Evolutionary conservation across 2,888 invertebrate genomes (phyloP).

Genomic region (Callinectes sapidus): DNA sequence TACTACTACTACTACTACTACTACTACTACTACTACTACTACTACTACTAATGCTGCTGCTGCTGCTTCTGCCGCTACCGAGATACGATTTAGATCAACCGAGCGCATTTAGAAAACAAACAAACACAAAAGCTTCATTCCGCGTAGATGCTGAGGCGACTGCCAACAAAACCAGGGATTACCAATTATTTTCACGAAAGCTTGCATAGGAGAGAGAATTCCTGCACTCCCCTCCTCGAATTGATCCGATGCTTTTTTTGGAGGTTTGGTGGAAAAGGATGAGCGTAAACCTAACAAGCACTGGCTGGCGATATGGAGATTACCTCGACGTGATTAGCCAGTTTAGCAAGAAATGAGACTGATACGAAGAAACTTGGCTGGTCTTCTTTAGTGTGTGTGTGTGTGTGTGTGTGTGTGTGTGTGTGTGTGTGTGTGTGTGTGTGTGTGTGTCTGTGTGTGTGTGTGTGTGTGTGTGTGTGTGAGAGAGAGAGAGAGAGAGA

Average conservation of each 20-base stretch:
- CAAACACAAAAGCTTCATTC: neutral
- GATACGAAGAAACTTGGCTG: neutral
- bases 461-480: too few species aligned
- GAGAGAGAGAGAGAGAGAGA: too few species aligned
- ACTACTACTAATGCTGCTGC: neutral
- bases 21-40: constrained; percentile 25
- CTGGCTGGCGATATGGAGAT: neutral
- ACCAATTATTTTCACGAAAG: neutral
- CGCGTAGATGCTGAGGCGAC: neutral
- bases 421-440: neutral
- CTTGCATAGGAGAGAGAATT: neutral
- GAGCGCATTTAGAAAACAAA: too few species aligned
- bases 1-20: constrained; percentile 12
- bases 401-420: neutral
- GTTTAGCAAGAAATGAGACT: neutral
- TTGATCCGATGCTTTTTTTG: neutral
- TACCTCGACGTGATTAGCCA: neutral
- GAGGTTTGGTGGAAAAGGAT: neutral
- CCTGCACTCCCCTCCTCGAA: neutral
- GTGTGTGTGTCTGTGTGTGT: neutral
- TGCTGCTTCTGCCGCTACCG: neutral
- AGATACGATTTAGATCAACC: neutral
- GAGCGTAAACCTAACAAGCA: neutral
- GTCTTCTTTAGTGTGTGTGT: neutral
- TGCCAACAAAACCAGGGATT: neutral